phyloP scores from a whole-genome alignment of 2,113 vertebrate genomes.

The Shinisaurus crocodilurus region DNA sequence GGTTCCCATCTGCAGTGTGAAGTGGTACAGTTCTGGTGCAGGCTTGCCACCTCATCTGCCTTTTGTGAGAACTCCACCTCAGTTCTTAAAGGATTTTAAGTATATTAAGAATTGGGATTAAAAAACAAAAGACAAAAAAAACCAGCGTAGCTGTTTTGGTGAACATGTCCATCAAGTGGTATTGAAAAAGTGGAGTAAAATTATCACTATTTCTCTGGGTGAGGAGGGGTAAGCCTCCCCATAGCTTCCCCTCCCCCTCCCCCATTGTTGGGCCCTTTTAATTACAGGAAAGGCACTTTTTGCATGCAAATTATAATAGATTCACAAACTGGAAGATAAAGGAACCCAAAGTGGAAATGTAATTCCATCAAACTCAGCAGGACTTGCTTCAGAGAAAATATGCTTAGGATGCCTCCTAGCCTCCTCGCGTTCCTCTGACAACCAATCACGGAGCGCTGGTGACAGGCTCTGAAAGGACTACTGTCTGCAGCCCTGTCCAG shows the following conservation, averaged over 20 bases:
- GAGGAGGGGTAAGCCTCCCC: no score
- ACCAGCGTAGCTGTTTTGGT: background rate
- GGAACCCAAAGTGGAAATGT: background rate
- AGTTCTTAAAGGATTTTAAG: background rate
- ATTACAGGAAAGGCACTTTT: background rate
- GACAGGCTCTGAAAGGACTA: conserved; percentile 12
- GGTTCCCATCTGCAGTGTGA: background rate
- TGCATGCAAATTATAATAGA: background rate
- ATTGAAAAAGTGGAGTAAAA: background rate
- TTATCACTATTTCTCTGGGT: no score
- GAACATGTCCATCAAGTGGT: background rate
- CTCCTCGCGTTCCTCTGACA: conserved; percentile 5
- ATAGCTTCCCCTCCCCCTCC: background rate
- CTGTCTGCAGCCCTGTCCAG: conserved; percentile 7
- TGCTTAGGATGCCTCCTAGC: background rate
- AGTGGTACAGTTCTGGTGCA: background rate
- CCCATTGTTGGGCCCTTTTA: background rate
- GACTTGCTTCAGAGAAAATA: background rate
- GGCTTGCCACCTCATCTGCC: background rate
- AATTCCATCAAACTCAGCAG: background rate
- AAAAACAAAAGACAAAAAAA: background rate
- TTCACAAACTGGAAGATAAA: background rate
- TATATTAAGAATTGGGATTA: background rate
- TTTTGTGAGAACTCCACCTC: background rate
- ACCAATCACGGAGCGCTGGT: background rate